Percentiles rank a stretch among this genome's conserved stretches.
Evolutionary conservation across 1,140 invertebrate genomes (phyloP).

Genomic region (Polypedilum pembai): DNA sequence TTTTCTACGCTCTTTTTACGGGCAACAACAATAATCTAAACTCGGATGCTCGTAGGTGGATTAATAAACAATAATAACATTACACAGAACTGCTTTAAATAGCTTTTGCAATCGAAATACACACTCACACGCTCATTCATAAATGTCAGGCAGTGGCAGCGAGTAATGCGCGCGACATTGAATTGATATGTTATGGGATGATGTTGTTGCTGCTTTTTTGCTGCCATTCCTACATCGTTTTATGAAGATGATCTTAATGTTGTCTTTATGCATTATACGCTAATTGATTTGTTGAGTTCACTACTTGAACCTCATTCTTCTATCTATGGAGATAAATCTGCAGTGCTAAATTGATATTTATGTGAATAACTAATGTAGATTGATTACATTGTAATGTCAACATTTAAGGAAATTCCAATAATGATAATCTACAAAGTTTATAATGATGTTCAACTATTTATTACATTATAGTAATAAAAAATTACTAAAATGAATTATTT

Average conservation of each 20-base stretch:
- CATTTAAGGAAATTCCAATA: too few species aligned
- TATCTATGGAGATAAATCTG: too few species aligned
- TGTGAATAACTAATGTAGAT: too few species aligned
- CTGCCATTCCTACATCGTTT: too few species aligned
- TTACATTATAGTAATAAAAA: too few species aligned
- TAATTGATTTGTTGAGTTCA: not conserved
- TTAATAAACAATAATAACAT: slow-evolving; percentile 8
- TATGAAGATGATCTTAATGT: too few species aligned
- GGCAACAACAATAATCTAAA: not conserved
- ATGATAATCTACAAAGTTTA: too few species aligned
- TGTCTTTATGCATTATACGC: not conserved
- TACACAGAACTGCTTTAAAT: slow-evolving; percentile 7
- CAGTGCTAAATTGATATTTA: too few species aligned
- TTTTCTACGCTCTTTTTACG: not conserved
- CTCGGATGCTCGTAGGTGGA: slow-evolving; percentile 8
- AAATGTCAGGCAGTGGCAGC: not conserved
- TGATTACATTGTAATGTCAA: too few species aligned
- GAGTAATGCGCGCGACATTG: not conserved
- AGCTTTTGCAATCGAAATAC: not conserved
- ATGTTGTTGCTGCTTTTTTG: not conserved
- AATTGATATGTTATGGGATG: slow-evolving; percentile 1
- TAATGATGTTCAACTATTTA: too few species aligned
- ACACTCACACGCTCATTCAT: not conserved
- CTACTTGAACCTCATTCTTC: not conserved
- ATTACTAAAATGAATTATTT: too few species aligned